Percentiles rank a stretch among this genome's conserved stretches.
Evolutionary conservation across 2,797 vertebrate species (phyloP).

Genomic region (Falco berigora): DNA sequence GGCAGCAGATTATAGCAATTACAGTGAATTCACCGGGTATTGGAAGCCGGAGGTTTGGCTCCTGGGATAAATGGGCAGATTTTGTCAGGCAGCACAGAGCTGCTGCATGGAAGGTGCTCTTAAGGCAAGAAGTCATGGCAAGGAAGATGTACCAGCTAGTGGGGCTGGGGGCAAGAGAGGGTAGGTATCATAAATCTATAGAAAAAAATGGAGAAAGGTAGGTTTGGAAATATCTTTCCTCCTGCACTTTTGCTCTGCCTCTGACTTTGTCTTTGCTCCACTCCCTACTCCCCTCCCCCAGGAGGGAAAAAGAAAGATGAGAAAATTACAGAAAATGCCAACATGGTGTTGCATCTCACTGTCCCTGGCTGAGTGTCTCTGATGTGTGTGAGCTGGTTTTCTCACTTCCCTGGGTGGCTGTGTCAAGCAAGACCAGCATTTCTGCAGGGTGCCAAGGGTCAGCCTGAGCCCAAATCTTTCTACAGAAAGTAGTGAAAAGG

Average conservation of each 20-base stretch:
- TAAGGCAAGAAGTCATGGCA: neutral
- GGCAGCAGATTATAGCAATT: slow-evolving; percentile 36
- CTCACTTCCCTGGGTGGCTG: accelerated
- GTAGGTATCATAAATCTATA: neutral
- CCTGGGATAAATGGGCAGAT: neutral
- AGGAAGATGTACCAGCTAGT: neutral
- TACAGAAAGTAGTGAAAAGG: neutral
- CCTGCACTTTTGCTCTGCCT: neutral
- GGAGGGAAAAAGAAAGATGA: neutral
- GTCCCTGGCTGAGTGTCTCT: neutral
- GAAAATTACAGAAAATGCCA: neutral
- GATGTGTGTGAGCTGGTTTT: neutral
- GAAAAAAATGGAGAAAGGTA: neutral
- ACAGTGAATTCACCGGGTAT: neutral
- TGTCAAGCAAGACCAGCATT: neutral
- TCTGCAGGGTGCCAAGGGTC: neutral
- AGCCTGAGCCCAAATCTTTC: neutral
- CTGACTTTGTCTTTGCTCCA: neutral
- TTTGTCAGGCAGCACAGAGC: neutral
- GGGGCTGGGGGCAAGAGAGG: accelerated
- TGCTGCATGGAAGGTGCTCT: neutral
- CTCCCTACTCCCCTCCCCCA: neutral
- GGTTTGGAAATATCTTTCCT: neutral
- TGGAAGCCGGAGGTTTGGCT: neutral
- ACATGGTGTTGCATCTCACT: neutral